These are phyloP conservation scores for Pseudopleuronectes americanus DNA, from an alignment of 2,797 vertebrate species.

Conservation along the genomic window DNA sequence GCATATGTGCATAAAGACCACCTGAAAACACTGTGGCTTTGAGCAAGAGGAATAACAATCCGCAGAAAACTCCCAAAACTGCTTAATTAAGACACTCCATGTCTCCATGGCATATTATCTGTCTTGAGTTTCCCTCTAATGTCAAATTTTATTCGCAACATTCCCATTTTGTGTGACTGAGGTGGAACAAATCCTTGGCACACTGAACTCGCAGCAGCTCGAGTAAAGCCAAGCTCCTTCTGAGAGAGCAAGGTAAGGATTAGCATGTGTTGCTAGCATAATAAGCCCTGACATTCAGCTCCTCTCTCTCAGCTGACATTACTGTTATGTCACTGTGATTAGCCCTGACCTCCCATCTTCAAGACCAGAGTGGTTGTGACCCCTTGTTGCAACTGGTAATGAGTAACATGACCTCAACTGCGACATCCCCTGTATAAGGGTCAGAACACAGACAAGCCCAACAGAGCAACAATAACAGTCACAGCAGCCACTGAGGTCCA, in stretches of 20 bases:
- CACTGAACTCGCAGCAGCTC: slow-evolving; percentile 15
- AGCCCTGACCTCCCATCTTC: slow-evolving; percentile 64
- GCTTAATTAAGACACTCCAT: slow-evolving; percentile 6
- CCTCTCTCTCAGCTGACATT: slow-evolving; percentile 46
- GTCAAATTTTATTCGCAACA: slow-evolving; percentile 26
- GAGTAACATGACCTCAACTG: slow-evolving; percentile 58
- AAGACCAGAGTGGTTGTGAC: slow-evolving; percentile 53
- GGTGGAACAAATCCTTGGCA: slow-evolving; percentile 52
- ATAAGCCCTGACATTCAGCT: slow-evolving; percentile 72
- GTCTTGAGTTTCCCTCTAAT: slow-evolving; percentile 23
- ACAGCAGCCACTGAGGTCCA: slow-evolving; percentile 16
- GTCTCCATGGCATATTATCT: background rate
- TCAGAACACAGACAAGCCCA: slow-evolving; percentile 51
- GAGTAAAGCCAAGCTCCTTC: slow-evolving; percentile 15
- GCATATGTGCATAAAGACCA: background rate
- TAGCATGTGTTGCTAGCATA: slow-evolving; percentile 47
- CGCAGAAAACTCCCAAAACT: slow-evolving; percentile 2
- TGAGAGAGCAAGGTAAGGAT: slow-evolving; percentile 33
- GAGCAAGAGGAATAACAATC: slow-evolving; percentile 6
- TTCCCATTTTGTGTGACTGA: slow-evolving; percentile 35
- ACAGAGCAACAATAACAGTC: slow-evolving; percentile 35
- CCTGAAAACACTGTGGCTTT: too few relatives aligned
- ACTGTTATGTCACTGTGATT: slow-evolving; percentile 72
- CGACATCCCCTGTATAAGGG: slow-evolving; percentile 39
- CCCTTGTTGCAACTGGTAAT: slow-evolving; percentile 71